Percentiles rank a stretch among this genome's conserved stretches.
phyloP scores from a whole-genome alignment of 2,113 vertebrate genomes.

The Mesitornis unicolor region DNA sequence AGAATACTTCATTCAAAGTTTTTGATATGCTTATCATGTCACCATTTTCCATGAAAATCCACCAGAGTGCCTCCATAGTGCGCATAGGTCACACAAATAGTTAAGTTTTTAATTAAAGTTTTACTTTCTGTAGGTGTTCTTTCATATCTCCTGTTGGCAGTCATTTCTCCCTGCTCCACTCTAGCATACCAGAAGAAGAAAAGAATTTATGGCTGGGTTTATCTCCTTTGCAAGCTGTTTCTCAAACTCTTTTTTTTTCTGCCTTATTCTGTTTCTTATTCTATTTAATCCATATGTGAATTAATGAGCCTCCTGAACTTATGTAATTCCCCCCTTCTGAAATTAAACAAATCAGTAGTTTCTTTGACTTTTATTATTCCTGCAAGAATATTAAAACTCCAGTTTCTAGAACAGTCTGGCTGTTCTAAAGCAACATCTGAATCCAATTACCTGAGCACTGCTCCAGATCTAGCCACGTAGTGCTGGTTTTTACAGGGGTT shows the following conservation, averaged over 20 bases:
- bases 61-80: background rate
- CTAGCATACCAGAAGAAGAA: background rate
- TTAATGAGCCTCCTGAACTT: background rate
- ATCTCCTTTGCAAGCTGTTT: background rate
- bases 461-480: background rate
- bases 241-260: background rate
- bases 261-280: background rate
- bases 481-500: background rate
- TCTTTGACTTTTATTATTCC: slow-evolving; percentile 9
- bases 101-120: background rate
- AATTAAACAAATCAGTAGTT: background rate
- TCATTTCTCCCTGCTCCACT: background rate
- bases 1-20: background rate
- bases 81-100: background rate
- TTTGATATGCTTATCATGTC: background rate
- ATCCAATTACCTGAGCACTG: background rate
- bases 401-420: background rate
- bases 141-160: background rate
- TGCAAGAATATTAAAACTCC: background rate
- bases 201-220: background rate
- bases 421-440: slow-evolving; percentile 1
- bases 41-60: background rate
- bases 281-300: slow-evolving; percentile 9
- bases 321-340: background rate
- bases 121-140: background rate